Percentiles rank a stretch among this genome's conserved stretches.
Conservation (phyloP, 1,140 invertebrate genomes). For the Drosophila nasuta region DNA sequence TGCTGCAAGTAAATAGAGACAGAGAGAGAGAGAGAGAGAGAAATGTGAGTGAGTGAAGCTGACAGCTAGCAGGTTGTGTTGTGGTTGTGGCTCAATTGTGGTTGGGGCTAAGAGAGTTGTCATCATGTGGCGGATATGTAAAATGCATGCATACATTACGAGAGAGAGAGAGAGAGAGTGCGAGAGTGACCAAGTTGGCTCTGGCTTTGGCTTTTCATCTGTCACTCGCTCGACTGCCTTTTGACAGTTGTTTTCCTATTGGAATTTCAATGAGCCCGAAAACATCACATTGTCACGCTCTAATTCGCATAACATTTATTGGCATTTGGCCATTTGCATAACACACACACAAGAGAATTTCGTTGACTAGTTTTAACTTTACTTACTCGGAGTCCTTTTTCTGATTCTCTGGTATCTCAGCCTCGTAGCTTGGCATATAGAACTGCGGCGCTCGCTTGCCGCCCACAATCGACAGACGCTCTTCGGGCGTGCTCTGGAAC, state of each 20-base stretch:
- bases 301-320: slow-evolving; percentile 73
- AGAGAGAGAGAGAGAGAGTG: no score
- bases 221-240: slow-evolving; percentile 72
- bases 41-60: slow-evolving; percentile 13
- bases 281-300: slow-evolving; percentile 29
- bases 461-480: slow-evolving; percentile 95
- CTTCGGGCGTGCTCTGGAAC: slow-evolving; percentile 96
- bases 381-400: slow-evolving; percentile 98
- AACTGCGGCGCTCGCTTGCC: slow-evolving; percentile 97
- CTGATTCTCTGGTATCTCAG: slow-evolving; percentile 97
- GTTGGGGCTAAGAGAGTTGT: not conserved
- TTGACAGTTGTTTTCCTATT: slow-evolving; percentile 76
- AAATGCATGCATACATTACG: slow-evolving; percentile 65
- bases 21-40: slow-evolving; percentile 16
- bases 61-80: not conserved
- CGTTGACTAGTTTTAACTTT: not conserved
- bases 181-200: no score
- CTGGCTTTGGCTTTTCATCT: slow-evolving; percentile 20
- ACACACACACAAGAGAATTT: no score
- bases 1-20: slow-evolving; percentile 86
- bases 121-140: slow-evolving; percentile 42
- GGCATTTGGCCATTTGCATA: slow-evolving; percentile 68
- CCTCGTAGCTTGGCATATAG: slow-evolving; percentile 96
- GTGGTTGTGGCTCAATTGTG: not conserved
- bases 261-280: slow-evolving; percentile 74